These are phyloP conservation scores for Halocynthia roretzi DNA, from an alignment of 23 tunicate species.

Conservation along the genomic window DNA sequence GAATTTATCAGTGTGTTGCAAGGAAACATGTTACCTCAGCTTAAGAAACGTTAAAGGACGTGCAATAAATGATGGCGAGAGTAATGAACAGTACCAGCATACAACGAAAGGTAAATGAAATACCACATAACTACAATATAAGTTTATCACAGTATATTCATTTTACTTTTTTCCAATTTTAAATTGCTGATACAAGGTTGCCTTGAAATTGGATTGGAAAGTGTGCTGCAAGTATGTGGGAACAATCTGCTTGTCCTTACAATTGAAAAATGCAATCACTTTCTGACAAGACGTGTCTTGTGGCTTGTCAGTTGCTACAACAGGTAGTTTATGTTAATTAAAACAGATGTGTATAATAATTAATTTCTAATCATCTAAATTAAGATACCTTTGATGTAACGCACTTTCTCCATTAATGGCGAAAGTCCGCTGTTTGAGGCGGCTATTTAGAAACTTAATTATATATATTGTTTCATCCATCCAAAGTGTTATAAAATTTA, in stretches of 20 bases:
- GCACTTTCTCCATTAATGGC: neutral
- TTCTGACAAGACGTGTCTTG: slow-evolving; percentile 55
- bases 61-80: slow-evolving; percentile 4
- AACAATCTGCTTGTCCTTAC: slow-evolving; percentile 49
- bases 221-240: slow-evolving; percentile 51
- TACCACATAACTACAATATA: neutral
- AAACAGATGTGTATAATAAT: neutral
- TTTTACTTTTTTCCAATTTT: neutral
- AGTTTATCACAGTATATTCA: neutral
- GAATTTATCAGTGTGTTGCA: slow-evolving; percentile 43
- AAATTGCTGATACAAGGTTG: slow-evolving; percentile 27
- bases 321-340: slow-evolving; percentile 10
- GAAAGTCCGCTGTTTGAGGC: neutral
- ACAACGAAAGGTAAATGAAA: neutral
- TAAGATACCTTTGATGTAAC: neutral
- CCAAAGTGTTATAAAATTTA: neutral
- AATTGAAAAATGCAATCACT: slow-evolving; percentile 56
- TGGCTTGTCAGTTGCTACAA: slow-evolving; percentile 85
- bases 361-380: neutral
- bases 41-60: slow-evolving; percentile 33
- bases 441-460: neutral
- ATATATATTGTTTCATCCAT: neutral
- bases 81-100: neutral
- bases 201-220: slow-evolving; percentile 74
- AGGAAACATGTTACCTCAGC: slow-evolving; percentile 48